Evolutionary conservation across 2,797 vertebrate species (phyloP).

Genomic region (Urocyon cinereoargenteus): DNA sequence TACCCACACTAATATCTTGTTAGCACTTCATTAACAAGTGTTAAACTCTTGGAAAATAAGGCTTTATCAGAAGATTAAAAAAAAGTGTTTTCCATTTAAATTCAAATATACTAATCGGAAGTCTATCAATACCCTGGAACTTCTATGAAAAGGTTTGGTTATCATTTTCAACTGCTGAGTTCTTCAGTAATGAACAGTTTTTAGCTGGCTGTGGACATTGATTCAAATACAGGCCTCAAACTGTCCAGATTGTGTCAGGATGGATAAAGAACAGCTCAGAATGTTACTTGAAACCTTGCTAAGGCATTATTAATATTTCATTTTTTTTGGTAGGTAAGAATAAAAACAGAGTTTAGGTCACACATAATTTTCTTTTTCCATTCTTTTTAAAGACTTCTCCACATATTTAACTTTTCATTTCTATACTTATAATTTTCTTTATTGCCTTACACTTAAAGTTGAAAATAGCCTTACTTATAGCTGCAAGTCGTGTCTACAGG

Average conservation of each 20-base stretch:
- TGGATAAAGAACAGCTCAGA: slow-evolving; percentile 54
- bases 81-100: slow-evolving; percentile 49
- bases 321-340: slow-evolving; percentile 12
- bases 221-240: slow-evolving; percentile 46
- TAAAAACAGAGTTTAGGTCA: slow-evolving; percentile 58
- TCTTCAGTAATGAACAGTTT: slow-evolving; percentile 8
- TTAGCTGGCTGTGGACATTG: neutral
- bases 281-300: slow-evolving; percentile 47
- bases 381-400: neutral
- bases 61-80: neutral
- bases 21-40: slow-evolving; percentile 59
- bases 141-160: slow-evolving; percentile 17
- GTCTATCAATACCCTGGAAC: neutral
- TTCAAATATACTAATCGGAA: slow-evolving; percentile 50
- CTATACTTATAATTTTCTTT: slow-evolving; percentile 1
- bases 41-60: slow-evolving; percentile 59
- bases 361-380: neutral
- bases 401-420: slow-evolving; percentile 4
- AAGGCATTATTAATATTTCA: slow-evolving; percentile 23
- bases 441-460: neutral
- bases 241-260: slow-evolving; percentile 37
- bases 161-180: slow-evolving; percentile 43
- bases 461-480: neutral
- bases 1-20: neutral
- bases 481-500: neutral